These are phyloP conservation scores for Drosophila dives DNA, from an alignment of 2,888 invertebrate genomes.

Conservation along the genomic window DNA sequence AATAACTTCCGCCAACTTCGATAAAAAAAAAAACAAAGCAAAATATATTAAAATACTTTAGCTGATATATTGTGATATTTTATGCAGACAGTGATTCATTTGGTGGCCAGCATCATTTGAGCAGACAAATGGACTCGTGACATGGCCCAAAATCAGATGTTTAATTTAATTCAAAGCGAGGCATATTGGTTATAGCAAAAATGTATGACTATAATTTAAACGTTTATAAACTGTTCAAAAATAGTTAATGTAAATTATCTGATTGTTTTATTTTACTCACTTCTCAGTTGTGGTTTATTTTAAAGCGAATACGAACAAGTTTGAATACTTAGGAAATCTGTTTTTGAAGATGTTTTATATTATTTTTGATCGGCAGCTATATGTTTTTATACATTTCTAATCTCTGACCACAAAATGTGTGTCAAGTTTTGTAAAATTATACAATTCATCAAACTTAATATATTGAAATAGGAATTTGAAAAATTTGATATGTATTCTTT, in stretches of 20 bases:
- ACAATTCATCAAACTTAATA: neutral
- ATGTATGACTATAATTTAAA: neutral
- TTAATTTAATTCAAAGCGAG: neutral
- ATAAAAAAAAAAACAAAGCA: conserved; percentile 9
- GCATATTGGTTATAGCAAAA: neutral
- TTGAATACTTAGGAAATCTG: neutral
- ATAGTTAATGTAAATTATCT: neutral
- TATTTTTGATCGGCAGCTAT: neutral
- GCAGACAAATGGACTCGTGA: conserved; percentile 10
- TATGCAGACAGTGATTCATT: conserved; percentile 31
- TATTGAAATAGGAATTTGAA: neutral
- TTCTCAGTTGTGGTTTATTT: neutral
- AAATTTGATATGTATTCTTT: neutral
- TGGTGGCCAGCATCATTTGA: neutral
- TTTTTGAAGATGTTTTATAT: neutral
- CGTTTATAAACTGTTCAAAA: neutral
- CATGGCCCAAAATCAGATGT: neutral
- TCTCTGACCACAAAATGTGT: neutral
- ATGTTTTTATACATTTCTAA: neutral
- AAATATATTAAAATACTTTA: conserved; percentile 3
- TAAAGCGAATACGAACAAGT: neutral
- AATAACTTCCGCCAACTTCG: conserved; percentile 51
- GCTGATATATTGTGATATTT: conserved; percentile 19
- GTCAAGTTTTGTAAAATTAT: neutral
- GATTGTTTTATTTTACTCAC: neutral